Evolutionary conservation across 2,797 vertebrate species (phyloP).

Genomic region (Periparus ater): DNA sequence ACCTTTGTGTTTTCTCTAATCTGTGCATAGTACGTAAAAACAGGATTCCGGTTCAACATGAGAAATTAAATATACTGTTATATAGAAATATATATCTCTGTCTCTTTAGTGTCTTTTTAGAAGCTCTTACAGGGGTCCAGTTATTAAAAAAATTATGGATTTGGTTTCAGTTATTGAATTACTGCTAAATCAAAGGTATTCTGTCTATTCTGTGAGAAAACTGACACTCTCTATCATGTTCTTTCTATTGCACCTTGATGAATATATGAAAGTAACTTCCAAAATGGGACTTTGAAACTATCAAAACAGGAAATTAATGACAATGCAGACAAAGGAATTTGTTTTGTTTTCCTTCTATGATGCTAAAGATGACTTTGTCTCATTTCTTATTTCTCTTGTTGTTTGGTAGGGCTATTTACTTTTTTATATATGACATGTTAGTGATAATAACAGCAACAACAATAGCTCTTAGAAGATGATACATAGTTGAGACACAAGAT

Average conservation of each 20-base stretch:
- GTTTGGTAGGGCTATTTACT: background rate
- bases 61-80: background rate
- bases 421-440: background rate
- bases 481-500: background rate
- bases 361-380: background rate
- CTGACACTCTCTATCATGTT: background rate
- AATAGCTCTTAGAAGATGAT: background rate
- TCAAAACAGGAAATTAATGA: background rate
- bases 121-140: background rate
- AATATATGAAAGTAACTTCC: background rate
- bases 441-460: background rate
- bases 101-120: constrained; percentile 30
- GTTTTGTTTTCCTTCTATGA: background rate
- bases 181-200: background rate
- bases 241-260: background rate
- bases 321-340: background rate
- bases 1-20: background rate
- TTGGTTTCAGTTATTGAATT: constrained; percentile 41
- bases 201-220: background rate
- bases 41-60: background rate
- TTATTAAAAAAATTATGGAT: constrained; percentile 1
- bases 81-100: background rate
- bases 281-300: background rate
- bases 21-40: background rate
- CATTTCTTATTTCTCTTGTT: background rate